These are phyloP conservation scores for Gnathonemus longibarbis DNA, from an alignment of 2,113 vertebrate species.

Conservation along the genomic window DNA sequence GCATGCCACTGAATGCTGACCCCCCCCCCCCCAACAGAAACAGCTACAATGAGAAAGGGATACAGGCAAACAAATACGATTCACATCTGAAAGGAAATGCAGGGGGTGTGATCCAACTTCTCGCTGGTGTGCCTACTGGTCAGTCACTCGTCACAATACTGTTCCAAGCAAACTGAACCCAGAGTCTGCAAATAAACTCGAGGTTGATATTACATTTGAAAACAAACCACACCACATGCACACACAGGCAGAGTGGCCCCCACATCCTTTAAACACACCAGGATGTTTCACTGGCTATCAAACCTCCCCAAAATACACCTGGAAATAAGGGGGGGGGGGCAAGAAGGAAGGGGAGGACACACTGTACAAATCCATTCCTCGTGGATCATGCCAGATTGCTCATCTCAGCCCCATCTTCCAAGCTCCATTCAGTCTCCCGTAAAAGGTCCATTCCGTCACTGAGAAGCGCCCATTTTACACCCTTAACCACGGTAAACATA, in stretches of 20 bases:
- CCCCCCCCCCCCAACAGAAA: background rate
- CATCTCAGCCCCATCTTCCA: background rate
- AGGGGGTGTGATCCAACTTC: background rate
- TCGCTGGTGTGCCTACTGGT: background rate
- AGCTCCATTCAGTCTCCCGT: background rate
- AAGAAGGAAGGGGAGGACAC: background rate
- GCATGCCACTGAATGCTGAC: background rate
- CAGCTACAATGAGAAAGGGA: background rate
- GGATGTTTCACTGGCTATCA: background rate
- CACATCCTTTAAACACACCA: background rate
- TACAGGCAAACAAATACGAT: constrained; percentile 8
- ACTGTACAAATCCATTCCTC: background rate
- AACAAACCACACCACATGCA: background rate
- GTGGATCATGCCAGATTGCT: background rate
- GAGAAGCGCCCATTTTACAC: background rate
- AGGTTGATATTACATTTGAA: background rate
- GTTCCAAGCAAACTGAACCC: background rate
- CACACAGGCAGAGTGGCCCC: background rate
- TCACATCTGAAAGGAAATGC: background rate
- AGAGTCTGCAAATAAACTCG: background rate
- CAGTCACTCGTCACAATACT: background rate
- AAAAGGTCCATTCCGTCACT: background rate
- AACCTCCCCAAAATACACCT: background rate
- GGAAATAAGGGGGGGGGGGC: background rate
- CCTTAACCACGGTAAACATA: background rate